Percentiles rank a stretch among this genome's conserved stretches.
phyloP scores from a whole-genome alignment of 2,888 invertebrate species.

The Drosophila atripex region DNA sequence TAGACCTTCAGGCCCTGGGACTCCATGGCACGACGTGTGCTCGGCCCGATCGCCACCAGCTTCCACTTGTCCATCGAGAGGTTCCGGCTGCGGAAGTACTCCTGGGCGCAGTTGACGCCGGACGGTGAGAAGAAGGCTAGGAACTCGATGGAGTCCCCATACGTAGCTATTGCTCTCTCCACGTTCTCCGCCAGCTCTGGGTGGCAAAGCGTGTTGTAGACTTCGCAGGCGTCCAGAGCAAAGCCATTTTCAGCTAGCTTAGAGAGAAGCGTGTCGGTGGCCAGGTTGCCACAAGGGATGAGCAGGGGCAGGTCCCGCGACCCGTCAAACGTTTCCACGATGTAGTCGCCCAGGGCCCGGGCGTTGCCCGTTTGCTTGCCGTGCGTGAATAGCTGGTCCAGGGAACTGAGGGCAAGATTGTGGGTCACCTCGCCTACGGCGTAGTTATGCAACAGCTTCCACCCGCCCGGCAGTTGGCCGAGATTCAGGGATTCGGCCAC shows the following conservation, averaged over 20 bases:
- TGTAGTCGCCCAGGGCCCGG: constrained; percentile 84
- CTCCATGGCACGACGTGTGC: constrained; percentile 85
- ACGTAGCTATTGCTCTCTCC: constrained; percentile 79
- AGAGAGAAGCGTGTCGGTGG: constrained; percentile 84
- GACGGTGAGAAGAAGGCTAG: constrained; percentile 87
- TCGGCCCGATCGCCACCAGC: constrained; percentile 86
- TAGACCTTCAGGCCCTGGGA: constrained; percentile 83
- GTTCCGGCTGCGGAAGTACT: constrained; percentile 82
- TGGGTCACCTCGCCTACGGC: constrained; percentile 86
- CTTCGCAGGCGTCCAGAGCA: constrained; percentile 84
- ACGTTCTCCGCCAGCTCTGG: constrained; percentile 84
- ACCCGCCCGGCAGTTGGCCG: constrained; percentile 81
- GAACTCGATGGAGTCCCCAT: constrained; percentile 84
- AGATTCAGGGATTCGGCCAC: constrained; percentile 83
- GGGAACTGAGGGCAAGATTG: constrained; percentile 83
- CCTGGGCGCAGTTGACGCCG: constrained; percentile 84
- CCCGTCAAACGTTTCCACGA: constrained; percentile 84
- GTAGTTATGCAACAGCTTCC: constrained; percentile 84
- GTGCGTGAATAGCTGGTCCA: constrained; percentile 84
- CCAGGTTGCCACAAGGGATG: constrained; percentile 86
- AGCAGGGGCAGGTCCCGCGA: constrained; percentile 84
- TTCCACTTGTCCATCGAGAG: constrained; percentile 81
- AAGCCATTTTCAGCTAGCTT: constrained; percentile 84
- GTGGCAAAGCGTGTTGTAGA: constrained; percentile 85
- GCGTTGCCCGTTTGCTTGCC: constrained; percentile 86